Conservation (phyloP, 2,797 vertebrate species). For the Aulostomus chinensis region DNA sequence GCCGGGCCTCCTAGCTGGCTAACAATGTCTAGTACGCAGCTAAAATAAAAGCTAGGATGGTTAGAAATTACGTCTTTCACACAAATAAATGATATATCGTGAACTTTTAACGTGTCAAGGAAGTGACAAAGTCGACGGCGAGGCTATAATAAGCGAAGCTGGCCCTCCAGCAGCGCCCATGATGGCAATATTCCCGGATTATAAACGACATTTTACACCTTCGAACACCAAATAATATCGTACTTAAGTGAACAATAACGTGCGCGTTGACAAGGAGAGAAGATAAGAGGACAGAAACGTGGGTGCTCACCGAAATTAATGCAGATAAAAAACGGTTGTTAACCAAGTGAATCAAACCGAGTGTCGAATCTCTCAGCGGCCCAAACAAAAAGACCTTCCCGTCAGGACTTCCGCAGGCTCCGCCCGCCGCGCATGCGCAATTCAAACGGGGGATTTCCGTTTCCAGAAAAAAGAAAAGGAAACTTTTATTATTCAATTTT, state of each 20-base stretch:
- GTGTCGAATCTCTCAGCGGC: slow-evolving; percentile 43
- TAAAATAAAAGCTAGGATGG: no score
- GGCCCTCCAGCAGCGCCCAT: slow-evolving; percentile 22
- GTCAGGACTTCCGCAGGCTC: slow-evolving; percentile 51
- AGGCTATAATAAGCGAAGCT: slow-evolving; percentile 15
- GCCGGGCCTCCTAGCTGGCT: slow-evolving; percentile 40
- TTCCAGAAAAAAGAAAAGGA: neutral
- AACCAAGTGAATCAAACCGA: slow-evolving; percentile 63
- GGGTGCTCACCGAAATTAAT: slow-evolving; percentile 82
- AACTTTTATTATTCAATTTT: neutral
- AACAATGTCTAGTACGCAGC: neutral
- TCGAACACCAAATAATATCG: fast-evolving
- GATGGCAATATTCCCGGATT: slow-evolving; percentile 1
- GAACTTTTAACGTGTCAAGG: no score
- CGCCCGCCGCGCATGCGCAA: slow-evolving; percentile 64
- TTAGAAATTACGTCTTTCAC: no score
- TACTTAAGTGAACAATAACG: fast-evolving
- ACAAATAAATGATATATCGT: no score
- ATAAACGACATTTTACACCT: fast-evolving
- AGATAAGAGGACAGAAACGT: fast-evolving
- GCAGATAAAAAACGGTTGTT: slow-evolving; percentile 83
- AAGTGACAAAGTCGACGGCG: neutral
- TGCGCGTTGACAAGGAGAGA: fast-evolving
- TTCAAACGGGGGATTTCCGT: slow-evolving; percentile 28
- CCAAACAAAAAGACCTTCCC: slow-evolving; percentile 76